Percentiles rank a stretch among this genome's conserved stretches.
These are phyloP conservation scores for Achlya flavicornis DNA, from an alignment of 2,888 invertebrate genomes.

Conservation along the genomic window DNA sequence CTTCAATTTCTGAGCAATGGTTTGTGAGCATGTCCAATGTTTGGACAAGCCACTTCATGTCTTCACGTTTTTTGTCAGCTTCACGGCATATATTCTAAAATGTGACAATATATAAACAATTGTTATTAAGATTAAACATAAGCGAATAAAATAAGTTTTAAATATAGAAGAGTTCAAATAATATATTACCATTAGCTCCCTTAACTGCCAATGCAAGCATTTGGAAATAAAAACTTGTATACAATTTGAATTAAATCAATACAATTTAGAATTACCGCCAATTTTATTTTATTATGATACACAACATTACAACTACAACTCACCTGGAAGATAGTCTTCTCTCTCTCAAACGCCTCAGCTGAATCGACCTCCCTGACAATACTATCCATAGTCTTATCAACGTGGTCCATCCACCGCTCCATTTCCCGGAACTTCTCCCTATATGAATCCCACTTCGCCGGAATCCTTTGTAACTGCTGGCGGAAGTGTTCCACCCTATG, in stretches of 20 bases:
- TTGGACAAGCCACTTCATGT: conserved; percentile 97
- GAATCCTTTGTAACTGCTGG: conserved; percentile 88
- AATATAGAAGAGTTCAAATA: conserved; percentile 5
- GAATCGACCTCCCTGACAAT: conserved; percentile 93
- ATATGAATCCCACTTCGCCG: conserved; percentile 95
- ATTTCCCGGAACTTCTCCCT: conserved; percentile 91
- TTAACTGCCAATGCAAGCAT: conserved; percentile 69
- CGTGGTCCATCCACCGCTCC: conserved; percentile 95
- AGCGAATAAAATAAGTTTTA: conserved; percentile 8
- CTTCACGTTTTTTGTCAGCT: conserved; percentile 94
- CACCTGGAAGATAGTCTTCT: conserved; percentile 95
- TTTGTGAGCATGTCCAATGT: conserved; percentile 93
- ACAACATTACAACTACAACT: conserved; percentile 37
- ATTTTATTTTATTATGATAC: too few species aligned
- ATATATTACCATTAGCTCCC: conserved; percentile 78
- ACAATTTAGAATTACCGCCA: conserved; percentile 13
- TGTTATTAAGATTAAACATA: too few species aligned
- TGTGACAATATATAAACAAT: conserved; percentile 11
- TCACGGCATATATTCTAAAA: conserved; percentile 93
- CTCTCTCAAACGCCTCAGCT: conserved; percentile 94
- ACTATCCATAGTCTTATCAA: conserved; percentile 91
- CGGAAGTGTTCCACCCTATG: conserved; percentile 88
- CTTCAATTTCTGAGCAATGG: conserved; percentile 92
- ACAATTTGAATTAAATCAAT: conserved; percentile 4
- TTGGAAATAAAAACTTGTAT: conserved; percentile 23